These are phyloP conservation scores for Mesorhabditis belari DNA, from an alignment of 2,888 invertebrate genomes.

Conservation along the genomic window DNA sequence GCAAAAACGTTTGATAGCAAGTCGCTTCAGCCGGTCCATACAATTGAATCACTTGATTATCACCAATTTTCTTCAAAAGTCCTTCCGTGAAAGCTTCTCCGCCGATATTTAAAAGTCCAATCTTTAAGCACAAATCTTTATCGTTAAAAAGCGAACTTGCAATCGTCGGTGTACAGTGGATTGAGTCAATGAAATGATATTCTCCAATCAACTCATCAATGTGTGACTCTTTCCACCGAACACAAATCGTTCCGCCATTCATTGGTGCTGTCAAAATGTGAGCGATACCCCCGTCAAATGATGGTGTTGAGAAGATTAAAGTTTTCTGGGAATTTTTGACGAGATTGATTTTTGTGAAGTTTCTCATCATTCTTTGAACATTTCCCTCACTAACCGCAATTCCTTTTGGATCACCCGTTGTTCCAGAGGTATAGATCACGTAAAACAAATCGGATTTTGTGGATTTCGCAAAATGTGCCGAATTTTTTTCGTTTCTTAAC, in stretches of 20 bases:
- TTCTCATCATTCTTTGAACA: background rate
- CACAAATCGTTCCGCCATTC: background rate
- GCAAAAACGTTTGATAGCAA: background rate
- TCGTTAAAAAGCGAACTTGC: background rate
- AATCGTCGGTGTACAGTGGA: background rate
- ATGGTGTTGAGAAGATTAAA: background rate
- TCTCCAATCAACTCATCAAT: no score
- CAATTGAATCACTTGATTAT: background rate
- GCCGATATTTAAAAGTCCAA: background rate
- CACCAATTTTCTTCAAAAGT: background rate
- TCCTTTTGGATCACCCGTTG: constrained; percentile 46
- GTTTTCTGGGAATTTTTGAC: background rate
- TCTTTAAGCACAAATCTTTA: background rate
- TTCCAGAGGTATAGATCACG: constrained; percentile 48
- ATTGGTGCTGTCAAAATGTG: background rate
- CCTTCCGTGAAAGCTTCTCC: background rate
- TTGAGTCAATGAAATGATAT: background rate
- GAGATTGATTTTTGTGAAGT: background rate
- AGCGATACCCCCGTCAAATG: background rate
- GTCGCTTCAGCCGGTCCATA: background rate
- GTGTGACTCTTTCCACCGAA: background rate
- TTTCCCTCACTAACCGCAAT: constrained; percentile 24
- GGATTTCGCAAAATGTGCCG: no score
- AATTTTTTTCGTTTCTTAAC: no score
- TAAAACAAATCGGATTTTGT: constrained; percentile 30